Percentiles rank a stretch among this genome's conserved stretches.
These are phyloP conservation scores for Threskiornis aethiopicus DNA, from an alignment of 2,797 vertebrate species.

Conservation along the genomic window DNA sequence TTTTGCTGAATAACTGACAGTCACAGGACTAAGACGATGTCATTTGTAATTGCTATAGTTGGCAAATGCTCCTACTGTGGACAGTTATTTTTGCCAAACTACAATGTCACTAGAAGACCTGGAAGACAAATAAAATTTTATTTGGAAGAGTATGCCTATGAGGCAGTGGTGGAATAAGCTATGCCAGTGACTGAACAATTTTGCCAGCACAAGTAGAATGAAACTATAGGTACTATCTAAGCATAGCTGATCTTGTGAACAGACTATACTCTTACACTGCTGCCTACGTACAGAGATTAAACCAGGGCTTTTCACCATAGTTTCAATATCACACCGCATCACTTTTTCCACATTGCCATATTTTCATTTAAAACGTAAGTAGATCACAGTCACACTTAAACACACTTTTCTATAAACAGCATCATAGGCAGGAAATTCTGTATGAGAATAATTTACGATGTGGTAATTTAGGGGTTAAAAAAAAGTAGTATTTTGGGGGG, in stretches of 20 bases:
- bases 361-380: background rate
- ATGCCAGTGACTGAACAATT: background rate
- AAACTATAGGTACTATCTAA: background rate
- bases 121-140: background rate
- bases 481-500: background rate
- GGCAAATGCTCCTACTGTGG: background rate
- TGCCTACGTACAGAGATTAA: background rate
- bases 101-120: background rate
- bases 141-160: background rate
- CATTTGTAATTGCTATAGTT: background rate
- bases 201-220: background rate
- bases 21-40: accelerated
- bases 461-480: background rate
- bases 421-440: background rate
- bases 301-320: background rate
- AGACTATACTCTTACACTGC: background rate
- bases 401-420: background rate
- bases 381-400: background rate
- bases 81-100: background rate
- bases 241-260: background rate
- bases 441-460: background rate
- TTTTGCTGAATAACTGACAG: background rate
- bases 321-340: background rate
- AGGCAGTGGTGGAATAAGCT: background rate
- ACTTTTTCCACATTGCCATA: background rate